Percentiles rank a stretch among this genome's conserved stretches.
Conservation (phyloP, 2,797 vertebrate genomes). For the Anniella stebbinsi region DNA sequence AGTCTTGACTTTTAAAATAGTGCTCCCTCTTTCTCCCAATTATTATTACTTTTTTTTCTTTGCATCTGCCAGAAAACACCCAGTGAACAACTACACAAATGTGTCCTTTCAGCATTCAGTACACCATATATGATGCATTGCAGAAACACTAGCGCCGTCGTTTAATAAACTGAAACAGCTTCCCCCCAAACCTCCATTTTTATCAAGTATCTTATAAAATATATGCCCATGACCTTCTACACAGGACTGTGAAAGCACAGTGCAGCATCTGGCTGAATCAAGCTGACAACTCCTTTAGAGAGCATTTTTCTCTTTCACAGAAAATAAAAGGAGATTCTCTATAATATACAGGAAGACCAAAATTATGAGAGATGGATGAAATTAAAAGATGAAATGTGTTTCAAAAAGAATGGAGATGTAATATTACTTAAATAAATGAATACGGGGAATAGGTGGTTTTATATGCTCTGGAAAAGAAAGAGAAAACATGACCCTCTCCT, state of each 20-base stretch:
- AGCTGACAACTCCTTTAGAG: neutral
- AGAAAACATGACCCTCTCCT: neutral
- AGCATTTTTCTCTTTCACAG: neutral
- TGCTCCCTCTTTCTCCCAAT: slow-evolving; percentile 34
- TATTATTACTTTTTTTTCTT: slow-evolving; percentile 2
- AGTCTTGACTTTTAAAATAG: neutral
- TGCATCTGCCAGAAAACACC: slow-evolving; percentile 1
- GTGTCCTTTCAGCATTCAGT: slow-evolving; percentile 1
- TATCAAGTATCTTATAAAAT: neutral
- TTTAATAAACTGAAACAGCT: slow-evolving; percentile 7
- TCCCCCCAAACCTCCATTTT: slow-evolving; percentile 29
- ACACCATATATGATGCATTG: slow-evolving; percentile 16
- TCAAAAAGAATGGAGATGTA: neutral
- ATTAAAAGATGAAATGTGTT: neutral
- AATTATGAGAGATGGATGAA: neutral
- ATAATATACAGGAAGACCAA: neutral
- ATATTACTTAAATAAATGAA: neutral
- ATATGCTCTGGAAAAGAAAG: neutral
- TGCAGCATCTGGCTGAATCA: neutral
- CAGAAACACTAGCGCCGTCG: neutral
- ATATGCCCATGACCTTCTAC: neutral
- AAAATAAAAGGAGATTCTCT: neutral
- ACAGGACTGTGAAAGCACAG: neutral
- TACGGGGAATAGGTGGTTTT: neutral
- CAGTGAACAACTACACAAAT: neutral